A percentile compares a stretch with the other conserved stretches of the same genome.
Conservation (phyloP, 2,797 vertebrate genomes). For the Manis crassicaudata region DNA sequence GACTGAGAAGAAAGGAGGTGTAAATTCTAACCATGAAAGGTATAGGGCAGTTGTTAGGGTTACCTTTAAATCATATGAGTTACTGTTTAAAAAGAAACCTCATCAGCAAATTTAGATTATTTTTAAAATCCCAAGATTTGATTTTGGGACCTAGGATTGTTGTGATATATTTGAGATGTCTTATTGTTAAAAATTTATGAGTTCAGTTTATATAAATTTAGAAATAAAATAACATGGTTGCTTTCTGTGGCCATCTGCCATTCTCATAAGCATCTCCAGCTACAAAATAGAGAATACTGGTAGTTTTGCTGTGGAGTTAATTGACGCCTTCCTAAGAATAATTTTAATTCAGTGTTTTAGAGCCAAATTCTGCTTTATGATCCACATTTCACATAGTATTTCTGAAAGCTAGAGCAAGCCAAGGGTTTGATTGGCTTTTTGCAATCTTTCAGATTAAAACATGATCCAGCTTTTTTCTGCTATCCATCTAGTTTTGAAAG, state of each 20-base stretch:
- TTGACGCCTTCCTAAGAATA: slow-evolving; percentile 86
- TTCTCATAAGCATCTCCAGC: slow-evolving; percentile 83
- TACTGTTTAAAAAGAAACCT: background rate
- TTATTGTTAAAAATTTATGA: slow-evolving; percentile 83
- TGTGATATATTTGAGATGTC: slow-evolving; percentile 75
- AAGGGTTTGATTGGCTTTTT: slow-evolving; percentile 77
- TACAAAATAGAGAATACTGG: slow-evolving; percentile 83
- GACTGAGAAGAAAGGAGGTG: background rate
- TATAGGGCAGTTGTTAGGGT: background rate
- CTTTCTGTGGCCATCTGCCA: slow-evolving; percentile 86
- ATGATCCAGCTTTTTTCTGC: slow-evolving; percentile 64
- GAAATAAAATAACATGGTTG: slow-evolving; percentile 84
- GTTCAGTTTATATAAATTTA: slow-evolving; percentile 85
- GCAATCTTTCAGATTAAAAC: slow-evolving; percentile 75
- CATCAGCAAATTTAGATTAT: slow-evolving; percentile 33
- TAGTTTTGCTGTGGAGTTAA: slow-evolving; percentile 84
- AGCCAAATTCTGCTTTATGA: slow-evolving; percentile 84
- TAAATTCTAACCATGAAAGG: background rate
- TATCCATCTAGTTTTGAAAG: background rate
- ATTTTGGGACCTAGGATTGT: slow-evolving; percentile 60
- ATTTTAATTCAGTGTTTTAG: slow-evolving; percentile 84
- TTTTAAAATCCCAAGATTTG: slow-evolving; percentile 54
- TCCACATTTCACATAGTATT: slow-evolving; percentile 74
- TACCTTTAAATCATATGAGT: background rate
- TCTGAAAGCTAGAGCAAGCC: slow-evolving; percentile 76